A percentile compares a stretch with the other conserved stretches of the same genome.
phyloP scores from a whole-genome alignment of 2,113 vertebrate genomes.

The Sminthopsis crassicaudata region DNA sequence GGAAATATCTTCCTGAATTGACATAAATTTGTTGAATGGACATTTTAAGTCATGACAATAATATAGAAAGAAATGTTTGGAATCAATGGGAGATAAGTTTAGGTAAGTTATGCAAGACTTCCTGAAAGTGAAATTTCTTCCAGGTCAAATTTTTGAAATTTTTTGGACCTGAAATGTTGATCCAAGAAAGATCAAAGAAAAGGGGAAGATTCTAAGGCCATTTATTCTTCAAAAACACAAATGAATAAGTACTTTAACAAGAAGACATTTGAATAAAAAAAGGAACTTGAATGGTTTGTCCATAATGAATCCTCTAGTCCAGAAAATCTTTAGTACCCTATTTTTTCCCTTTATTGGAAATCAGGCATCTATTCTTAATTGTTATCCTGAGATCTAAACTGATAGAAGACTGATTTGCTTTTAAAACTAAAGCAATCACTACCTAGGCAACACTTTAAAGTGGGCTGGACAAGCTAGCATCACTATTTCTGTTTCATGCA shows the following conservation, averaged over 20 bases:
- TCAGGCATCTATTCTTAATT: neutral
- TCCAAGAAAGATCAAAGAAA: neutral
- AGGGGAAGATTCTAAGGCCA: neutral
- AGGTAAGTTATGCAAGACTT: no score
- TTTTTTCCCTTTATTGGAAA: neutral
- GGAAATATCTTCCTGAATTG: no score
- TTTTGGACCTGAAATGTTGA: neutral
- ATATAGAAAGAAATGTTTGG: no score
- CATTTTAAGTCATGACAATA: no score
- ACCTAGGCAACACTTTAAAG: neutral
- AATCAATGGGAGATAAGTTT: no score
- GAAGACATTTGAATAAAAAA: neutral
- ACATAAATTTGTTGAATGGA: no score
- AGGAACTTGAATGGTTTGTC: neutral
- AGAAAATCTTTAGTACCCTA: neutral
- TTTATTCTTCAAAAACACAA: neutral
- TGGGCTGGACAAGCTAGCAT: neutral
- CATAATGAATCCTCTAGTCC: neutral
- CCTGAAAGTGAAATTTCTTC: no score
- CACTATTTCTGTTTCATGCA: neutral
- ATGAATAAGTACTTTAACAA: neutral
- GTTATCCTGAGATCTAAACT: neutral
- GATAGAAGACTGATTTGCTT: neutral
- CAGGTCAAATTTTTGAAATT: no score
- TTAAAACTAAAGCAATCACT: neutral